Conservation (phyloP, 2,888 invertebrate genomes). For the Temnothorax ravouxi region DNA sequence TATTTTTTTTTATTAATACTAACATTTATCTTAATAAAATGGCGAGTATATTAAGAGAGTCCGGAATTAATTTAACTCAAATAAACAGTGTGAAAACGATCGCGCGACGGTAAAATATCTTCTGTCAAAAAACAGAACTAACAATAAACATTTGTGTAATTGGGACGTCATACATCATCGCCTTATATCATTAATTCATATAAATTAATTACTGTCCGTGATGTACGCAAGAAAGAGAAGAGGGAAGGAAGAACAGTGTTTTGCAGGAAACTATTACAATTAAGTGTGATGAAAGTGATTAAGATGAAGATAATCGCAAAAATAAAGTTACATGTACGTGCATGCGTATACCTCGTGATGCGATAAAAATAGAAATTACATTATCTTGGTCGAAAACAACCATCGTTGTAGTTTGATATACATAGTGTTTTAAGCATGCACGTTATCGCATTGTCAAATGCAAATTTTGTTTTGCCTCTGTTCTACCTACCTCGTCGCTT, state of each 20-base stretch:
- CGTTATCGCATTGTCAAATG: neutral
- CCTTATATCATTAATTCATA: too few species aligned
- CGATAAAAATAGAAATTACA: neutral
- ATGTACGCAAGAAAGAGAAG: neutral
- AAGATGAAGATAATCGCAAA: neutral
- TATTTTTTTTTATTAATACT: neutral
- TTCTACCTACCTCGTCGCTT: neutral
- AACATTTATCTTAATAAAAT: neutral
- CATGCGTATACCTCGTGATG: neutral
- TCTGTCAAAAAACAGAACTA: too few species aligned
- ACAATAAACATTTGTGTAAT: too few species aligned
- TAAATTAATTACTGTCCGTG: too few species aligned
- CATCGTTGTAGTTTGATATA: neutral
- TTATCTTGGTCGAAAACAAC: neutral
- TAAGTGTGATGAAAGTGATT: neutral
- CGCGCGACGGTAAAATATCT: too few species aligned
- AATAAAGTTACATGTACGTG: neutral
- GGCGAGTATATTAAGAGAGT: too few species aligned
- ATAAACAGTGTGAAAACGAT: too few species aligned
- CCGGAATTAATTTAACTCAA: neutral
- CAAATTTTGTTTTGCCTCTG: neutral
- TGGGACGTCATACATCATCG: too few species aligned
- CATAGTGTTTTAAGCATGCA: neutral
- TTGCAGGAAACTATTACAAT: neutral
- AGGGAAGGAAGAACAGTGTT: neutral